Conservation (phyloP, 1,140 invertebrate species). For the Calephelis nemesis region DNA sequence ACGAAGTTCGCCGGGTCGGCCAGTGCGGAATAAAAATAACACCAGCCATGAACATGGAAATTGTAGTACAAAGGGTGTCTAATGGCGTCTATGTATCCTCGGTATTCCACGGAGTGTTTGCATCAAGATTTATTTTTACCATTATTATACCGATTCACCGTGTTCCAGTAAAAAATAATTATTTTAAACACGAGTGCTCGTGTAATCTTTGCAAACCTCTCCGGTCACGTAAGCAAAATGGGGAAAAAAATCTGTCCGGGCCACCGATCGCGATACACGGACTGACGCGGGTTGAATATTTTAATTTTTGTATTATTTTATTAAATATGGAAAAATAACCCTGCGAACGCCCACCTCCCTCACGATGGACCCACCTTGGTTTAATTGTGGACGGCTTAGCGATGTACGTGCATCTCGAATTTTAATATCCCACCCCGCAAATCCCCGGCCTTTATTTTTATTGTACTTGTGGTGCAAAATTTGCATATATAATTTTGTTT, state of each 20-base stretch:
- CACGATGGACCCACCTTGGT: conserved; percentile 27
- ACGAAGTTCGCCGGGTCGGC: too few species aligned
- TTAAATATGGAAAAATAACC: conserved; percentile 64
- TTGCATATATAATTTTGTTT: conserved; percentile 61
- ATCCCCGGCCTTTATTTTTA: conserved; percentile 59
- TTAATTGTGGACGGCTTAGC: conserved; percentile 61
- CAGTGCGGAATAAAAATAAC: too few species aligned
- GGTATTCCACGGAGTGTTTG: too few species aligned
- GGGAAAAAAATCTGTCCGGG: conserved; percentile 59
- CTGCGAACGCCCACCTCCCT: conserved; percentile 32
- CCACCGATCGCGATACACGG: conserved; percentile 70
- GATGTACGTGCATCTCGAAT: conserved; percentile 65
- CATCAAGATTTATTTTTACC: background rate
- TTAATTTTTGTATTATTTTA: conserved; percentile 66
- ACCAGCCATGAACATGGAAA: too few species aligned
- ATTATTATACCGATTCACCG: background rate
- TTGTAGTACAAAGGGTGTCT: too few species aligned
- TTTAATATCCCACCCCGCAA: conserved; percentile 53
- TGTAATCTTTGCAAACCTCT: conserved; percentile 53
- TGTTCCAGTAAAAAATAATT: conserved; percentile 32
- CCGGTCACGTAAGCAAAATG: conserved; percentile 64
- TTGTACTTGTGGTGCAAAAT: conserved; percentile 49
- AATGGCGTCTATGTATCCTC: too few species aligned
- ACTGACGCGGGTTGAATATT: conserved; percentile 63
- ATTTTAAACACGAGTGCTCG: conserved; percentile 41